Evolutionary conservation across 2,888 invertebrate species (phyloP).

Genomic region (Dinocampus coccinellae): DNA sequence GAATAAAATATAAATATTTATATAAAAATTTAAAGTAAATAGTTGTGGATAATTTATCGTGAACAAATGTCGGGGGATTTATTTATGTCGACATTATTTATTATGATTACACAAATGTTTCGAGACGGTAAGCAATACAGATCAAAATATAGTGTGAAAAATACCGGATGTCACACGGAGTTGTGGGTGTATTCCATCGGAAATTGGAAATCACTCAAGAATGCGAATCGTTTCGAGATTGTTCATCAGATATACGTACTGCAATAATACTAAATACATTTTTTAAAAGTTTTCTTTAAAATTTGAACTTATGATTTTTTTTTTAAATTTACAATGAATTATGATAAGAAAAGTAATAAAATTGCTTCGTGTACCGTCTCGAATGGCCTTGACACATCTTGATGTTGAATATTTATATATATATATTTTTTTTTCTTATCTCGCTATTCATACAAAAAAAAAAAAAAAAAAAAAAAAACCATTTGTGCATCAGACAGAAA

Average conservation of each 20-base stretch:
- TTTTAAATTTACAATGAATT: too few relatives aligned
- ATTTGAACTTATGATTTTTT: too few relatives aligned
- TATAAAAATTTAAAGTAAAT: not conserved
- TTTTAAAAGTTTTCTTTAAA: too few relatives aligned
- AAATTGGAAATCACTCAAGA: constrained; percentile 32
- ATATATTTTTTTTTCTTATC: too few relatives aligned
- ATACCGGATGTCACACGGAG: not conserved
- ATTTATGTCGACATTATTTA: constrained; percentile 1
- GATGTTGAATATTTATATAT: too few relatives aligned
- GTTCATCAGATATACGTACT: not conserved
- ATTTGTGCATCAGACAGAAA: too few relatives aligned
- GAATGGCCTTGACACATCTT: too few relatives aligned
- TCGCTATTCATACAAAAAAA: too few relatives aligned
- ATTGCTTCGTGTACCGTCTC: too few relatives aligned
- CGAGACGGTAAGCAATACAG: not conserved
- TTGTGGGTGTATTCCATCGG: not conserved
- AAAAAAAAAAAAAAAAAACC: too few relatives aligned
- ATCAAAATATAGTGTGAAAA: not conserved
- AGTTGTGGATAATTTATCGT: not conserved
- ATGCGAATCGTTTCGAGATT: not conserved
- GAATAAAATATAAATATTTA: not conserved
- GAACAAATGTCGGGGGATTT: not conserved
- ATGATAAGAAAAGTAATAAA: too few relatives aligned
- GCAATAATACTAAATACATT: not conserved
- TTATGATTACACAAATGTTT: constrained; percentile 4